phyloP scores from a whole-genome alignment of 2,888 invertebrate genomes.

The Drosophila subquinaria region DNA sequence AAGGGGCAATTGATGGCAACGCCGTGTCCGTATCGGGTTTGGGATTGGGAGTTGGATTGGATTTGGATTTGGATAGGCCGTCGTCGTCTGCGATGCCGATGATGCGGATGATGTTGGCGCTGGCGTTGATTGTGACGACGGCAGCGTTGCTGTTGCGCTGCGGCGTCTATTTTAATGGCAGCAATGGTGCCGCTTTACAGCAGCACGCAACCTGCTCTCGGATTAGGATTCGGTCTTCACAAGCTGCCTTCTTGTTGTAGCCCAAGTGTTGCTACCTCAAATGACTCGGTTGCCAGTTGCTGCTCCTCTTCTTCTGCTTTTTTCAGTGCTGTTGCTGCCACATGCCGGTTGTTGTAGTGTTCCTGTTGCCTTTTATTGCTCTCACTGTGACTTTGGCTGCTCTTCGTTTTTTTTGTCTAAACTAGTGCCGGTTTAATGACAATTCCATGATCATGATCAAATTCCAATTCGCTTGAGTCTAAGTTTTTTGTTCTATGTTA shows the following conservation, averaged over 20 bases:
- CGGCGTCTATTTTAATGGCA: constrained; percentile 82
- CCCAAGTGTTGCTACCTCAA: constrained; percentile 32
- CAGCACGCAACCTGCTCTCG: constrained; percentile 71
- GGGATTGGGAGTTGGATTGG: no score
- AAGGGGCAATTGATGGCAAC: constrained; percentile 56
- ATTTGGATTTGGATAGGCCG: constrained; percentile 47
- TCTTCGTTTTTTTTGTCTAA: constrained; percentile 11
- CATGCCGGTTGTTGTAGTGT: constrained; percentile 18
- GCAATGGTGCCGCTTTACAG: constrained; percentile 82
- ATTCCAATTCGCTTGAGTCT: constrained; percentile 42
- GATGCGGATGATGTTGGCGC: constrained; percentile 75
- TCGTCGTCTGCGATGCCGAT: constrained; percentile 76
- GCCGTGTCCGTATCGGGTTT: constrained; percentile 10
- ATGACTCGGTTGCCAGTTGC: constrained; percentile 4
- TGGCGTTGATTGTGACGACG: constrained; percentile 81
- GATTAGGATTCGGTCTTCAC: constrained; percentile 41
- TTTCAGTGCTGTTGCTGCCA: constrained; percentile 32
- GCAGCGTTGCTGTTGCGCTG: constrained; percentile 81
- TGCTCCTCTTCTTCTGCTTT: constrained; percentile 1
- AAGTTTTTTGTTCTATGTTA: constrained; percentile 6
- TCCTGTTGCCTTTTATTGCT: constrained; percentile 1
- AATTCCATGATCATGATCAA: constrained; percentile 68
- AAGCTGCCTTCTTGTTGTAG: constrained; percentile 21
- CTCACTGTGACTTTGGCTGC: constrained; percentile 22
- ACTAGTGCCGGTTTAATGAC: constrained; percentile 54